A percentile compares a stretch with the other conserved stretches of the same genome.
These are phyloP conservation scores for Tinamus major DNA, from an alignment of 2,797 vertebrate genomes.

Conservation along the genomic window DNA sequence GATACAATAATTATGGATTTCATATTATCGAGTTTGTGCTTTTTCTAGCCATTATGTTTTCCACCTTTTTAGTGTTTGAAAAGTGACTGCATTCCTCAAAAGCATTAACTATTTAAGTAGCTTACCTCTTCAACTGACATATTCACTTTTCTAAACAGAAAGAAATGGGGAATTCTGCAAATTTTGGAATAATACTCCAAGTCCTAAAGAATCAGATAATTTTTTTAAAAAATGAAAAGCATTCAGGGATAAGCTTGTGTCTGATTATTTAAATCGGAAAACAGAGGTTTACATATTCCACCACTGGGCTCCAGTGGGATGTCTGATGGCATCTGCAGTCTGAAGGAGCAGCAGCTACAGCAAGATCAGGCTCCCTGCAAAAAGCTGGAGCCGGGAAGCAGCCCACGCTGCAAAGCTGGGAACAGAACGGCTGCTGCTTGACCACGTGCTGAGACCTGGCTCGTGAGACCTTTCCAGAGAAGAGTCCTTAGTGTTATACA, in stretches of 20 bases:
- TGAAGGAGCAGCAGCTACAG: background rate
- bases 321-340: rapidly evolving
- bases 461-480: background rate
- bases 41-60: background rate
- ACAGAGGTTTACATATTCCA: background rate
- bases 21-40: background rate
- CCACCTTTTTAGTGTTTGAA: background rate
- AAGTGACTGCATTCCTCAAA: background rate
- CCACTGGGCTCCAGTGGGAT: background rate
- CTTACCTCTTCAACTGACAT: background rate
- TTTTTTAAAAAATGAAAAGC: background rate
- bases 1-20: background rate
- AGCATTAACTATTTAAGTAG: background rate
- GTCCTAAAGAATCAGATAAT: background rate
- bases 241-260: background rate
- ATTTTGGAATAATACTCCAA: background rate
- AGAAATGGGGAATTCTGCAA: background rate
- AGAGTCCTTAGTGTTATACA: background rate
- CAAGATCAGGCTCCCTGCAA: rapidly evolving
- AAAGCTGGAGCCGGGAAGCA: background rate
- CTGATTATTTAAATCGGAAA: rapidly evolving
- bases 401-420: background rate
- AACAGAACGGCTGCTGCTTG: background rate
- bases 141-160: background rate
- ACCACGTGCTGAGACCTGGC: background rate